These are phyloP conservation scores for Oryctolagus cuniculus DNA, from an alignment of 2,113 vertebrate species.

Conservation along the genomic window DNA sequence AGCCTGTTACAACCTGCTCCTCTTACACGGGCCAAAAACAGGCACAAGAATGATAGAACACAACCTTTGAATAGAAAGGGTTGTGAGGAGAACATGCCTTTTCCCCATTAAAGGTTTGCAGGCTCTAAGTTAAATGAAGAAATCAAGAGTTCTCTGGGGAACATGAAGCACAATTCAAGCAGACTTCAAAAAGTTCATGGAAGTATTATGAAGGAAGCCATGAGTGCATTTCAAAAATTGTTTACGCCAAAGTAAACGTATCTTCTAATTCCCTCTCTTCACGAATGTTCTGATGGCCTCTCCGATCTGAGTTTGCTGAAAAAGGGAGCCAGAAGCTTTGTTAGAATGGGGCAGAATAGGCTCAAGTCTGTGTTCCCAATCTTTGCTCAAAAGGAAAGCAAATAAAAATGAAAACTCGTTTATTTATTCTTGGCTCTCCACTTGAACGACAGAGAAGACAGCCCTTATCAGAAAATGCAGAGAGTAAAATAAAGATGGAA, in stretches of 20 bases:
- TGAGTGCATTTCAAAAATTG: no score
- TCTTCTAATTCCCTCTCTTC: no score
- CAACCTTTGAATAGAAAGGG: conserved; percentile 35
- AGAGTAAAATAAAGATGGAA: conserved; percentile 35
- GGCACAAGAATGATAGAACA: background rate
- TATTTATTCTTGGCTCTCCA: conserved; percentile 35
- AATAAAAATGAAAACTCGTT: conserved; percentile 7
- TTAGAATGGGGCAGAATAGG: conserved; percentile 25
- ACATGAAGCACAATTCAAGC: background rate
- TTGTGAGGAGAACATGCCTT: conserved; percentile 54
- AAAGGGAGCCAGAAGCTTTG: conserved; percentile 24
- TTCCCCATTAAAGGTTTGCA: conserved; percentile 43
- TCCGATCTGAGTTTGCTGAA: conserved; percentile 13
- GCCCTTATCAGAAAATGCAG: conserved; percentile 29
- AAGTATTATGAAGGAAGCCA: no score
- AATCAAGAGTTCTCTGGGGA: conserved; percentile 20
- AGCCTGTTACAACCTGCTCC: conserved; percentile 68
- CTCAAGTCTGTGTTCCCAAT: conserved; percentile 4
- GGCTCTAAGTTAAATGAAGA: conserved; percentile 66
- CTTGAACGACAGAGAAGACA: conserved; percentile 65
- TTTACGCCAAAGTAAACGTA: no score
- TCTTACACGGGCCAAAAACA: conserved; percentile 61
- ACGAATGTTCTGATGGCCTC: no score
- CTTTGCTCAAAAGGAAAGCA: conserved; percentile 54
- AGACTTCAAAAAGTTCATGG: no score